phyloP scores from a whole-genome alignment of 2,797 vertebrate species.

The Tenualosa thibaudeaui region DNA sequence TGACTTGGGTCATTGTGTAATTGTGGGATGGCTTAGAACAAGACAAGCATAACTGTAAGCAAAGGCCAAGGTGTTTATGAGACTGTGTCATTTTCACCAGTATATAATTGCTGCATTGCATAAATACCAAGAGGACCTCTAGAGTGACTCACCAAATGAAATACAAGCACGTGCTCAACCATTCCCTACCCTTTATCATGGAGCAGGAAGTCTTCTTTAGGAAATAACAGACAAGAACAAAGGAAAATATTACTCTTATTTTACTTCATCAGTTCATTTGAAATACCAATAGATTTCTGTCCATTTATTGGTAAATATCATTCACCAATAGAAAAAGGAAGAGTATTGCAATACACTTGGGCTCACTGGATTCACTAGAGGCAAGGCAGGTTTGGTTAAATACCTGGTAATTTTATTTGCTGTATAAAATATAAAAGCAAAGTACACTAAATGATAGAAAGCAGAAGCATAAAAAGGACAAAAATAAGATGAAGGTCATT shows the following conservation, averaged over 20 bases:
- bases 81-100: constrained; percentile 29
- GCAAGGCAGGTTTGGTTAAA: no score
- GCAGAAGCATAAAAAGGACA: no score
- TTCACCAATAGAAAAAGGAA: no score
- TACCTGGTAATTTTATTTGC: no score
- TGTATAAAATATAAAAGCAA: no score
- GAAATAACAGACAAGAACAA: background rate
- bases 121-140: background rate
- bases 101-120: background rate
- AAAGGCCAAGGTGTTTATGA: constrained; percentile 23
- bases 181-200: background rate
- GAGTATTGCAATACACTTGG: no score
- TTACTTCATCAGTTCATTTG: background rate
- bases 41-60: background rate
- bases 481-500: no score
- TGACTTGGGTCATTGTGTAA: constrained; percentile 26
- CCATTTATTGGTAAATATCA: no score
- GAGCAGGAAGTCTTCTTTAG: background rate
- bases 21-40: constrained; percentile 11
- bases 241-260: background rate
- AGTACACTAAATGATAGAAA: no score
- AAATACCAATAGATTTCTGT: background rate
- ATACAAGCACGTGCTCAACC: background rate
- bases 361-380: background rate
- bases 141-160: background rate